Percentiles rank a stretch among this genome's conserved stretches.
These are phyloP conservation scores for Oryzias melastigma DNA, from an alignment of 2,113 vertebrate genomes.

Conservation along the genomic window DNA sequence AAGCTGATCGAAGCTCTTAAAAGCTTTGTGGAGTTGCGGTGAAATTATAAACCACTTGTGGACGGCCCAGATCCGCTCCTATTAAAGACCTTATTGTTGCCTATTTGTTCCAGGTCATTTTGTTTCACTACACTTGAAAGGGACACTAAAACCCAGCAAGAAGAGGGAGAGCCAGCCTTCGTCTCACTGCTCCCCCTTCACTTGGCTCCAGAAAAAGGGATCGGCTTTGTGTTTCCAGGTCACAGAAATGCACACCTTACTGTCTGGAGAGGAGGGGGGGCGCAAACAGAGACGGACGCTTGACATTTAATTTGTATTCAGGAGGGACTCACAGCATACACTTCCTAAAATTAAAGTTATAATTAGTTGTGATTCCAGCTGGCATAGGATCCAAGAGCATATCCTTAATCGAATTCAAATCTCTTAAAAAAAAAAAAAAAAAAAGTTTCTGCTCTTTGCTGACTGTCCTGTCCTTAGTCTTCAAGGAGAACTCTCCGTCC, in stretches of 20 bases:
- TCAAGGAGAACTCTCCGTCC: no score
- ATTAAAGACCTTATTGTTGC: constrained; percentile 76
- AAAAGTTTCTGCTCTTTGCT: not conserved
- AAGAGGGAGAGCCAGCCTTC: constrained; percentile 37
- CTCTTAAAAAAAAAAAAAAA: not conserved
- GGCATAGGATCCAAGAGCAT: not conserved
- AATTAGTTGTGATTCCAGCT: constrained; percentile 8
- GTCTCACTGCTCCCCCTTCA: constrained; percentile 50
- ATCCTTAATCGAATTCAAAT: not conserved
- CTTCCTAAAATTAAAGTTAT: constrained; percentile 28
- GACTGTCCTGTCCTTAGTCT: not conserved
- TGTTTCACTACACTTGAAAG: constrained; percentile 69
- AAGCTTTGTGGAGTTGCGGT: constrained; percentile 29
- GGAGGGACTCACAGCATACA: constrained; percentile 6
- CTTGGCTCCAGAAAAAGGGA: constrained; percentile 51
- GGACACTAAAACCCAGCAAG: constrained; percentile 44
- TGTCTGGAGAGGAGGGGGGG: constrained; percentile 12
- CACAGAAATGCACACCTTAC: constrained; percentile 63
- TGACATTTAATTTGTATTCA: constrained; percentile 29
- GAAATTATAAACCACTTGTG: constrained; percentile 69
- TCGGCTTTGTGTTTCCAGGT: constrained; percentile 65
- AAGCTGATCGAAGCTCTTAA: constrained; percentile 7
- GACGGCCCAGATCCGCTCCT: constrained; percentile 45
- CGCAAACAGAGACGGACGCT: constrained; percentile 28
- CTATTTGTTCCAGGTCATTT: constrained; percentile 72